Percentiles rank a stretch among this genome's conserved stretches.
These are phyloP conservation scores for Synergus japonicus DNA, from an alignment of 2,888 invertebrate species.

Conservation along the genomic window DNA sequence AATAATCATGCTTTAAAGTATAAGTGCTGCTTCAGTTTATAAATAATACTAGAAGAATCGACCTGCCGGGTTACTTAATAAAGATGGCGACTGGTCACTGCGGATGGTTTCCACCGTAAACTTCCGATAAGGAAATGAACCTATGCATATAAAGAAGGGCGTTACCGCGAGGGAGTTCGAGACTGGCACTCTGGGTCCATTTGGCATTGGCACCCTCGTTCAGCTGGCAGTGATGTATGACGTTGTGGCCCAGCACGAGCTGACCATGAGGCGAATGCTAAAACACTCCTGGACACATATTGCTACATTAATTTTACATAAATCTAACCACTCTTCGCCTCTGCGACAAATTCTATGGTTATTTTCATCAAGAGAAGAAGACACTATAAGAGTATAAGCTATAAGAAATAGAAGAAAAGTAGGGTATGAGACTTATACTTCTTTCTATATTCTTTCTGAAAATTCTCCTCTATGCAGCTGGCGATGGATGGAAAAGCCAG, in stretches of 20 bases:
- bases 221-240: slow-evolving; percentile 72
- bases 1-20: background rate
- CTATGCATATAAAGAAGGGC: slow-evolving; percentile 75
- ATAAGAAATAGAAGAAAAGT: background rate
- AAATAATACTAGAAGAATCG: background rate
- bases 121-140: slow-evolving; percentile 72
- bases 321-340: background rate
- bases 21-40: background rate
- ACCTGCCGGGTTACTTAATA: background rate
- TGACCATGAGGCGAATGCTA: slow-evolving; percentile 54
- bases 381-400: no score
- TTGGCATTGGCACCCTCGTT: slow-evolving; percentile 66
- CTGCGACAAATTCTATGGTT: background rate
- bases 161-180: slow-evolving; percentile 63
- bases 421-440: background rate
- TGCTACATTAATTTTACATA: slow-evolving; percentile 25
- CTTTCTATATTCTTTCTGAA: no score
- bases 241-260: slow-evolving; percentile 57
- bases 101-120: slow-evolving; percentile 18
- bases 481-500: slow-evolving; percentile 46
- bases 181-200: slow-evolving; percentile 68
- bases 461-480: slow-evolving; percentile 24
- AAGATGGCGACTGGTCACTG: slow-evolving; percentile 32
- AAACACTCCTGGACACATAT: slow-evolving; percentile 24
- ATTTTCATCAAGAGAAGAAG: background rate